phyloP scores from a whole-genome alignment of 1,140 invertebrate genomes.

The Polypedilum pembai region DNA sequence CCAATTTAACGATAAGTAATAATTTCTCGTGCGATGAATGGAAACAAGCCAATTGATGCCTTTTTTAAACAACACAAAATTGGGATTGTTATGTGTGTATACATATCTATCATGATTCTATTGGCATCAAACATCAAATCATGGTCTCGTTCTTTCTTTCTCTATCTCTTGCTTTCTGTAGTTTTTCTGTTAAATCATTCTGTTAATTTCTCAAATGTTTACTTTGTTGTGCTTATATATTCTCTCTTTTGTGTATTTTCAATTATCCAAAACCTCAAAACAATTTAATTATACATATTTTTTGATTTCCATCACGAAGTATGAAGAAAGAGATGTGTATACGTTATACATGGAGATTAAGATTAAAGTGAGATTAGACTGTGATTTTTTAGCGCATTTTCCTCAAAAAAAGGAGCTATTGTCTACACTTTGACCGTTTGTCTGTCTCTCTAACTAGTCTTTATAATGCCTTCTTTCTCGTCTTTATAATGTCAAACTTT shows the following conservation, averaged over 20 bases:
- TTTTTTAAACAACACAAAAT: not conserved
- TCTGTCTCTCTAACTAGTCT: too few species aligned
- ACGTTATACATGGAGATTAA: not conserved
- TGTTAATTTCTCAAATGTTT: constrained; percentile 25
- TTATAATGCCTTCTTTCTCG: too few species aligned
- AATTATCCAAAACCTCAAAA: constrained; percentile 19
- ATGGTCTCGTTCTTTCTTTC: not conserved
- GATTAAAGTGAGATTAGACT: constrained; percentile 15
- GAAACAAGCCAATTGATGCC: constrained; percentile 14
- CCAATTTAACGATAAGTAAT: constrained; percentile 18
- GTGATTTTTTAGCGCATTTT: too few species aligned
- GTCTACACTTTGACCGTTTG: too few species aligned
- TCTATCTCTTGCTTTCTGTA: not conserved
- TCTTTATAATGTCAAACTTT: too few species aligned
- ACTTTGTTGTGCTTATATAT: not conserved
- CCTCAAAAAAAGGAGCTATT: too few species aligned
- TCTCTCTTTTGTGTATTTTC: constrained; percentile 6
- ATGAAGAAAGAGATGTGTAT: constrained; percentile 15
- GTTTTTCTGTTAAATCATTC: constrained; percentile 25
- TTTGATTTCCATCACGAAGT: not conserved
- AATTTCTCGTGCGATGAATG: constrained; percentile 16
- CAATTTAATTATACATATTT: constrained; percentile 15
- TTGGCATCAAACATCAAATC: constrained; percentile 14
- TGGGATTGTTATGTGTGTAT: constrained; percentile 12
- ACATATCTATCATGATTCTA: constrained; percentile 13